Percentiles rank a stretch among this genome's conserved stretches.
phyloP scores from a whole-genome alignment of 2,888 invertebrate species.

The Phyto melanocephala region DNA sequence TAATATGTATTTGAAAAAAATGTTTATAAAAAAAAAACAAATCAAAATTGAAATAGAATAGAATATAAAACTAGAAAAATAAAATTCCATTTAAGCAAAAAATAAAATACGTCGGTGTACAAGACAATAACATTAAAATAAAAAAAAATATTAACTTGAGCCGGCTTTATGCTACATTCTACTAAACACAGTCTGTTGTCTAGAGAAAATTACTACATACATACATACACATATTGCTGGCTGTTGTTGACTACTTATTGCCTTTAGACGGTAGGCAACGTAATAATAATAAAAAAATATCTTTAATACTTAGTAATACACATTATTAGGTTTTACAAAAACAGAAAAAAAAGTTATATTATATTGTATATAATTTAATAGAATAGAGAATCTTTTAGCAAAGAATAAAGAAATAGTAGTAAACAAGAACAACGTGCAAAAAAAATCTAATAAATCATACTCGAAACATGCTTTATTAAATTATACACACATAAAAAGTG shows the following conservation, averaged over 20 bases:
- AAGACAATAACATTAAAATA: neutral
- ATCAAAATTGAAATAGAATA: neutral
- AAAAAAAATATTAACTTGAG: neutral
- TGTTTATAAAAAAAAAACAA: neutral
- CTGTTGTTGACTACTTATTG: no score
- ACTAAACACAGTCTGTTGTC: neutral
- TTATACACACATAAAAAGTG: neutral
- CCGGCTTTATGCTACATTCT: neutral
- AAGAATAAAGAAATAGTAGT: neutral
- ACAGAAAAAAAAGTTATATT: no score
- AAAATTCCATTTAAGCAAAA: conserved; percentile 9
- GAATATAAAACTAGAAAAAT: neutral
- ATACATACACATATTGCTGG: no score
- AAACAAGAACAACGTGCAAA: neutral
- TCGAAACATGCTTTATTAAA: neutral
- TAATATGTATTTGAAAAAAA: no score
- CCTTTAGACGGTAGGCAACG: no score
- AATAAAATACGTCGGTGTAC: neutral
- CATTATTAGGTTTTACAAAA: neutral
- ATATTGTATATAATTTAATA: no score
- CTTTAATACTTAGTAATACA: neutral
- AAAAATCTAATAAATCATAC: neutral
- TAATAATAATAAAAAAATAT: no score
- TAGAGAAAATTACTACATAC: no score
- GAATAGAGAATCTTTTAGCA: no score